These are phyloP conservation scores for Channa striata DNA, from an alignment of 2,797 vertebrate genomes.

Conservation along the genomic window DNA sequence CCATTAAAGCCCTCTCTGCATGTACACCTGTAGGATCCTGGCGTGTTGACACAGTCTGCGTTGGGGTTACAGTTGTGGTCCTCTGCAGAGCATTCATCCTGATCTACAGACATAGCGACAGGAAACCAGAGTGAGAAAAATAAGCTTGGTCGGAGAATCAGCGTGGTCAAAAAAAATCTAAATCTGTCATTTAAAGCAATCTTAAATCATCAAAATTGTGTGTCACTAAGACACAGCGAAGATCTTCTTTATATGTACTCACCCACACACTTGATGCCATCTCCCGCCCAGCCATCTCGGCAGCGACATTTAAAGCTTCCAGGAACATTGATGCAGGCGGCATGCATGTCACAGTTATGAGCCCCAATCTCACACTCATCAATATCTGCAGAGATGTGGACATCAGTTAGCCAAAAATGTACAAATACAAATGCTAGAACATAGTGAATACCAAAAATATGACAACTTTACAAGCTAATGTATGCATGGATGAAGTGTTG, in stretches of 20 bases:
- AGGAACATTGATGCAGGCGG: constrained; percentile 92
- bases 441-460: too few relatives aligned
- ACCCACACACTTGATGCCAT: constrained; percentile 93
- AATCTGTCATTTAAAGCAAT: background rate
- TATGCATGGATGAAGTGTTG: constrained; percentile 58
- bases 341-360: constrained; percentile 92
- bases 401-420: background rate
- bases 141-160: background rate
- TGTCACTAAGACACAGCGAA: background rate
- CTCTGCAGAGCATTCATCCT: constrained; percentile 90
- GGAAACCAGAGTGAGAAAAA: background rate
- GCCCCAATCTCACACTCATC: constrained; percentile 94
- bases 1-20: constrained; percentile 92
- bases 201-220: background rate
- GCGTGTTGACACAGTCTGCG: constrained; percentile 91
- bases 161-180: background rate
- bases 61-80: constrained; percentile 91
- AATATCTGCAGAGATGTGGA: constrained; percentile 82
- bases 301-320: constrained; percentile 97
- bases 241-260: constrained; percentile 64
- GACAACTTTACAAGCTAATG: too few relatives aligned
- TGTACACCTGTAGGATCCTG: constrained; percentile 91
- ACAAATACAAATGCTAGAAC: too few relatives aligned
- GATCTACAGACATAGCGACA: constrained; percentile 78
- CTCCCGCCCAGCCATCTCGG: constrained; percentile 91